Conservation (phyloP, 2,797 vertebrate genomes). For the Sebastiscus tertius region DNA sequence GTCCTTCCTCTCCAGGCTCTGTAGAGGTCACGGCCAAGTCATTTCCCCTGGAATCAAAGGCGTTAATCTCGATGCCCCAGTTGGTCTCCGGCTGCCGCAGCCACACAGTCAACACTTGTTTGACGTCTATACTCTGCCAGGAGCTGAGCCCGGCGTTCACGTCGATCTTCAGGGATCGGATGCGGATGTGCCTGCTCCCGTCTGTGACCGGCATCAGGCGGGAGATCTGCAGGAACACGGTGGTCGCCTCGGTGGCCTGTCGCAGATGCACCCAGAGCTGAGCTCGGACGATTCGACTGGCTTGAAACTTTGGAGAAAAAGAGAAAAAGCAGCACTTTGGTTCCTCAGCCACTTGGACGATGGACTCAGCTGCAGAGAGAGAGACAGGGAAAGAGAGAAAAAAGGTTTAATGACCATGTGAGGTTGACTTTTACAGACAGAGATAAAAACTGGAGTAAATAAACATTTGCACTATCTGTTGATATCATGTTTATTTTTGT, state of each 20-base stretch:
- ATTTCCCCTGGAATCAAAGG: slow-evolving; percentile 90
- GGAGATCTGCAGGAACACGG: slow-evolving; percentile 96
- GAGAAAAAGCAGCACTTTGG: slow-evolving; percentile 98
- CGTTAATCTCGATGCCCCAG: slow-evolving; percentile 98
- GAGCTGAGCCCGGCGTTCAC: slow-evolving; percentile 91
- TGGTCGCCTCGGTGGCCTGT: slow-evolving; percentile 87
- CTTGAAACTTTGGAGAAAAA: slow-evolving; percentile 92
- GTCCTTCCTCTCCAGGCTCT: slow-evolving; percentile 91
- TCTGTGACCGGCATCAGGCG: slow-evolving; percentile 92
- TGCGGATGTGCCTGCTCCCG: slow-evolving; percentile 90
- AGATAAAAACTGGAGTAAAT: not conserved
- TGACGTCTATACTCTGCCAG: slow-evolving; percentile 99
- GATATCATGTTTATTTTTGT: too few relatives aligned
- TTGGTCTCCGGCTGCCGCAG: slow-evolving; percentile 98
- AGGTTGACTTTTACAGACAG: not conserved
- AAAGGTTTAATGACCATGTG: not conserved
- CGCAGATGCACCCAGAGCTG: slow-evolving; percentile 97
- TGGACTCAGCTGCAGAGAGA: slow-evolving; percentile 86
- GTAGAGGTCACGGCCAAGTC: slow-evolving; percentile 93
- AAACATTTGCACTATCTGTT: not conserved
- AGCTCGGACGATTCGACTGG: slow-evolving; percentile 91
- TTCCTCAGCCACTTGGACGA: slow-evolving; percentile 88
- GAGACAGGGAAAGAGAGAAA: not conserved
- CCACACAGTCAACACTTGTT: slow-evolving; percentile 95
- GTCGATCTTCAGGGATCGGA: slow-evolving; percentile 97